These are phyloP conservation scores for Ascaphus truei DNA, from an alignment of 2,113 vertebrate genomes.

Conservation along the genomic window DNA sequence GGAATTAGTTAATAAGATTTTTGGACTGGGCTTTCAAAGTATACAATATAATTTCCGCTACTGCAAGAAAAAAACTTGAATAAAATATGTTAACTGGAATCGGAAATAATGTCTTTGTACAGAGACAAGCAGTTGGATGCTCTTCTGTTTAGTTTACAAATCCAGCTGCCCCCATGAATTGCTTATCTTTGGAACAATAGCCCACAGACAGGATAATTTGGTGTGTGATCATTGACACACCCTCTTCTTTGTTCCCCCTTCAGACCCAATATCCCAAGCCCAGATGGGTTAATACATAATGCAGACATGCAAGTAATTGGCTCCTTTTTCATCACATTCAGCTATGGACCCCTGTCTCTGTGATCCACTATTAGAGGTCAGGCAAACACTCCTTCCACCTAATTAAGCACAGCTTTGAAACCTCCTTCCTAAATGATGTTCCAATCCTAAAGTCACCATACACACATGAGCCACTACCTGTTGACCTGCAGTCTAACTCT, in stretches of 20 bases:
- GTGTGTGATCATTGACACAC: conserved; percentile 83
- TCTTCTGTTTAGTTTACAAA: conserved; percentile 27
- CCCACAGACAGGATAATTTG: conserved; percentile 73
- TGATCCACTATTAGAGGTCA: conserved; percentile 80
- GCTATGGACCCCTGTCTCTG: conserved; percentile 61
- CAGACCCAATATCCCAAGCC: conserved; percentile 73
- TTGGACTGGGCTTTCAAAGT: neutral
- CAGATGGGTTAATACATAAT: conserved; percentile 99
- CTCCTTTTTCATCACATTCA: conserved; percentile 56
- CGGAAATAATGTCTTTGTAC: conserved; percentile 20
- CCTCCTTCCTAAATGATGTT: conserved; percentile 73
- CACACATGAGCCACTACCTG: conserved; percentile 81
- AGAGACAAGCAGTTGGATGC: conserved; percentile 14
- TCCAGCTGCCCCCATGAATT: conserved; percentile 36
- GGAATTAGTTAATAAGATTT: neutral
- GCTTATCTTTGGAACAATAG: conserved; percentile 69
- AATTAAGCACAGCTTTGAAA: conserved; percentile 94
- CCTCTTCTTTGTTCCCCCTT: conserved; percentile 80
- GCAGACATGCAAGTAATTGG: conserved; percentile 78
- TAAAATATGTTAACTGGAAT: conserved; percentile 9
- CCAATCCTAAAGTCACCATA: conserved; percentile 59
- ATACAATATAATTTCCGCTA: neutral
- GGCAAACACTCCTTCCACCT: conserved; percentile 68
- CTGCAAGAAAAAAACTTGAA: conserved; percentile 4
- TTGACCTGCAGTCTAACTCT: neutral